Evolutionary conservation across 2,113 vertebrate species (phyloP), one percentile per base, ranked within the genome.

Genomic region (Cyanoderma ruficeps): DNA sequence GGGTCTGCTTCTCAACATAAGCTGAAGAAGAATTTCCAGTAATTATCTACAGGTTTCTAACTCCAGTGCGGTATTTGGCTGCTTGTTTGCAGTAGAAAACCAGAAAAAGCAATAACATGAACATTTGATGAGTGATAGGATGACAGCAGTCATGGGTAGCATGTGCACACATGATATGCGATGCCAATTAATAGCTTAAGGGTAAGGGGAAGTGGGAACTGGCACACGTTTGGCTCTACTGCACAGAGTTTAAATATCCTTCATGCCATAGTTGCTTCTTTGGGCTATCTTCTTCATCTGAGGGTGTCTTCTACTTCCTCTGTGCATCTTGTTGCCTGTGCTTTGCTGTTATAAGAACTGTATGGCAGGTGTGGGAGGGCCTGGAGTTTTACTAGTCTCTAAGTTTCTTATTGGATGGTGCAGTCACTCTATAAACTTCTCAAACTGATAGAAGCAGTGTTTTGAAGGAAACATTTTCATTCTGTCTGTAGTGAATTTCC

Each of bases 261-360:
- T 67, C n/a, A 13, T 41, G n/a, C 24, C 27, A 3, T 12, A 33
- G 33, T 16, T 69, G 27, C 13, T 55, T 71, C 20, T 87, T 50
- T 0, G 0, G 78, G 12, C 8, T 56, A 10, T 74, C 52, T 42
- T 37, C 55, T 57, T 82, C 53, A 81, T 14, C 28, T 60, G 37
- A 31, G n/a, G 12, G 2, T 18, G 4, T 55, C 83, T 56, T 72
- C 30, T 61, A 15, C 24, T 76, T 69, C 15, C 31, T 16, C 13
- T 17, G 3, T 82, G 39, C 15, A 15, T 52, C 35, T 67, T 0
- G 0, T 67, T 55, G 31, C 61, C 44, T 52, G 28, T 39, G 23
- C 37, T n/a, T 68, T 52, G 17, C 78, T 46, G 20, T 22, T 27
- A 1, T 28, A 37, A 39, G 23, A 63, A 10, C 37, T 70, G 28